A percentile compares a stretch with the other conserved stretches of the same genome.
phyloP scores from a whole-genome alignment of 1,140 invertebrate species.

The Cyclina sinensis region DNA sequence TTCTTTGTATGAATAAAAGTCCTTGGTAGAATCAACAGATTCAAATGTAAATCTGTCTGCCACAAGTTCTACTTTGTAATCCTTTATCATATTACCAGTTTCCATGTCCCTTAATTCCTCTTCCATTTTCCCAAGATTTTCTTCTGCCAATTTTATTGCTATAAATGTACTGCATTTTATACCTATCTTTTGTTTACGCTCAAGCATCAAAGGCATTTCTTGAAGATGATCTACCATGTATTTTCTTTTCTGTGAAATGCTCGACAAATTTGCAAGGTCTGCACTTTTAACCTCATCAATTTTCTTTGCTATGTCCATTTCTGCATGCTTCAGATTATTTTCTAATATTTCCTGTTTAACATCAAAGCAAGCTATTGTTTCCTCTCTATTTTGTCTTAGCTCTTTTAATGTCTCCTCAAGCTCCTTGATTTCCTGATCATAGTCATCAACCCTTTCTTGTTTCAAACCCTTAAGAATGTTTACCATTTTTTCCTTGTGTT shows the following conservation, averaged over 20 bases:
- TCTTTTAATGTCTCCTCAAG: not conserved
- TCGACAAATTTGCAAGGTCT: not conserved
- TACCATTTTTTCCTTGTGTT: not conserved
- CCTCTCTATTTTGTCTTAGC: not conserved
- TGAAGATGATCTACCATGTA: not conserved
- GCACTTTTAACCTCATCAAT: not conserved
- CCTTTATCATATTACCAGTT: not conserved
- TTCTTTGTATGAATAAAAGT: not conserved
- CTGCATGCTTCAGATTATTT: not conserved
- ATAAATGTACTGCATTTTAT: conserved; percentile 1
- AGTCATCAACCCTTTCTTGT: not conserved
- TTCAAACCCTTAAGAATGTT: not conserved
- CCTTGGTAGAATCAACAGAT: not conserved
- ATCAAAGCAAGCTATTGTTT: not conserved
- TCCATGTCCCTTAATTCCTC: conserved; percentile 15
- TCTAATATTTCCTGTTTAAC: not conserved
- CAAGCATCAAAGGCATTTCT: not conserved
- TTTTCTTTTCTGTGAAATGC: not conserved
- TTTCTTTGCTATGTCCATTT: not conserved
- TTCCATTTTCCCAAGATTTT: not conserved
- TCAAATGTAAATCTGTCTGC: not conserved
- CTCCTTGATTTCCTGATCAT: not conserved
- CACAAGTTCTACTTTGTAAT: not conserved
- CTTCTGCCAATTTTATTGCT: not conserved
- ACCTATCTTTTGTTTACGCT: not conserved